phyloP scores from a whole-genome alignment of 2,888 invertebrate species.

The Caenorhabditis virilis region DNA sequence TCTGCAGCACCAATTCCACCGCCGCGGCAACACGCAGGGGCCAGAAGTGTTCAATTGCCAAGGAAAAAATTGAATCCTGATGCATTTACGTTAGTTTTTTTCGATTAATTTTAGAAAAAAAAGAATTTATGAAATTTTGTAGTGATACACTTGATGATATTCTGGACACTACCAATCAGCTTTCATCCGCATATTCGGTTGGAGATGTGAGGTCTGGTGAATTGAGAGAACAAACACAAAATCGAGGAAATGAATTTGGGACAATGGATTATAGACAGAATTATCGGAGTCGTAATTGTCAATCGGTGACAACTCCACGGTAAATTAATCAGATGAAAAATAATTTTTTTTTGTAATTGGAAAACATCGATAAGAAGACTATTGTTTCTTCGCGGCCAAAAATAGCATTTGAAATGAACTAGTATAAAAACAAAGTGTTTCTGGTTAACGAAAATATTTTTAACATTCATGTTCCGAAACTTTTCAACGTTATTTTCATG shows the following conservation, averaged over 20 bases:
- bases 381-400: neutral
- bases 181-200: slow-evolving; percentile 35
- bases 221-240: neutral
- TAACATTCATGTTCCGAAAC: no score
- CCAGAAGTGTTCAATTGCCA: slow-evolving; percentile 57
- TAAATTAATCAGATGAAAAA: no score
- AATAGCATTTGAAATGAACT: no score
- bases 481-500: no score
- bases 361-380: neutral
- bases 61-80: slow-evolving; percentile 51
- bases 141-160: slow-evolving; percentile 58
- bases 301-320: slow-evolving; percentile 34
- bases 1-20: slow-evolving; percentile 24
- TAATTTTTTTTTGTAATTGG: neutral
- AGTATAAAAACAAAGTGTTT: no score
- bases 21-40: slow-evolving; percentile 44
- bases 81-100: slow-evolving; percentile 9
- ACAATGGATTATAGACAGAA: slow-evolving; percentile 23
- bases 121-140: slow-evolving; percentile 13
- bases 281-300: slow-evolving; percentile 46
- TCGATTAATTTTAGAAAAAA: no score
- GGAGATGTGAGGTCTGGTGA: slow-evolving; percentile 23
- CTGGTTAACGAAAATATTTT: no score
- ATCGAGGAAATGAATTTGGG: no score
- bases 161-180: slow-evolving; percentile 41